A percentile compares a stretch with the other conserved stretches of the same genome.
phyloP scores from a whole-genome alignment of 2,797 vertebrate genomes.

The Sebastes hopkinsi region DNA sequence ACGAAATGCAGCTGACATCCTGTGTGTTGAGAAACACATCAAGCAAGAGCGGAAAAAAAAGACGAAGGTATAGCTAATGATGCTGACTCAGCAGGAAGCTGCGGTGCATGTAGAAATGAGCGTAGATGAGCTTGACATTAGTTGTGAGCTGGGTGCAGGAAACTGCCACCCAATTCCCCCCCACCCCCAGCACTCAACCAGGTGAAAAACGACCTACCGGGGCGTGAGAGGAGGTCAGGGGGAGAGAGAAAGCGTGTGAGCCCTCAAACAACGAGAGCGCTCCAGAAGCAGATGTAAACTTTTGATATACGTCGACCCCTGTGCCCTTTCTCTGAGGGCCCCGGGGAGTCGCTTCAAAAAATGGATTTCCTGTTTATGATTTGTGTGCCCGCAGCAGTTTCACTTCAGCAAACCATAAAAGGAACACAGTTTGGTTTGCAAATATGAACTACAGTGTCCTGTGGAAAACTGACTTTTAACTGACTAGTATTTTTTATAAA shows the following conservation, averaged over 20 bases:
- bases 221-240: constrained; percentile 27
- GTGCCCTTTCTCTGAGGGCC: background rate
- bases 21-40: constrained; percentile 44
- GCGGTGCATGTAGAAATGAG: constrained; percentile 12
- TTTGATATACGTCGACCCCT: background rate
- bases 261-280: background rate
- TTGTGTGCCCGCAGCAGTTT: constrained; percentile 17
- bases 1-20: constrained; percentile 46
- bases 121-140: background rate
- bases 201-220: constrained; percentile 48
- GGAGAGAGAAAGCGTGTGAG: background rate
- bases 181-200: background rate
- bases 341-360: background rate
- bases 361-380: constrained; percentile 49
- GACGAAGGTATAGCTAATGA: constrained; percentile 10
- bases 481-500: too few relatives aligned
- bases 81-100: constrained; percentile 64
- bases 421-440: background rate
- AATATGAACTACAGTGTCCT: background rate
- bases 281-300: constrained; percentile 1
- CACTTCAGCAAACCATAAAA: constrained; percentile 20
- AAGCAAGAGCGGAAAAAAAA: background rate
- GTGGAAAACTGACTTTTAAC: background rate
- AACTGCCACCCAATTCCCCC: constrained; percentile 5
- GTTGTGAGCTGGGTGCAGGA: background rate